Evolutionary conservation across 64 coral and sea anemone species (phyloP).

Genomic region (Orbicella faveolata): DNA sequence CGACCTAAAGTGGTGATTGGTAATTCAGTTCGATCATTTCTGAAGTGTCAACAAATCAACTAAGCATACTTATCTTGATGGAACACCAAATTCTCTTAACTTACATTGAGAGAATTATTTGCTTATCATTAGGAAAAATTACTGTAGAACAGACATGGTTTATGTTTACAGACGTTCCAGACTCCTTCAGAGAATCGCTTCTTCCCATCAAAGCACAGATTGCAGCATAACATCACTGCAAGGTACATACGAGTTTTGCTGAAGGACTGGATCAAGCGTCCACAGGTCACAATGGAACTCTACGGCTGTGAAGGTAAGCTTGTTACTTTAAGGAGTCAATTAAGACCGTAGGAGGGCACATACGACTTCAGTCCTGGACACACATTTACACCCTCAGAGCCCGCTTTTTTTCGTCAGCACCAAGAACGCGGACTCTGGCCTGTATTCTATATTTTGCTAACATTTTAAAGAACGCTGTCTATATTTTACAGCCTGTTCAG

Average conservation of each 20-base stretch:
- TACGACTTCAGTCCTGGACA: background rate
- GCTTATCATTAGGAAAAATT: too few relatives aligned
- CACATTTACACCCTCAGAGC: too few relatives aligned
- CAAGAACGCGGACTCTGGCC: too few relatives aligned
- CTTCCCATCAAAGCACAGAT: background rate
- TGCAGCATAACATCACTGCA: conserved; percentile 21
- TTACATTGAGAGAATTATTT: too few relatives aligned
- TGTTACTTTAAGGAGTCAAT: background rate
- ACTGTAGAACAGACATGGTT: background rate
- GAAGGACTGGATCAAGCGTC: background rate
- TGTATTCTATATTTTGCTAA: too few relatives aligned
- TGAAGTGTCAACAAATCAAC: too few relatives aligned
- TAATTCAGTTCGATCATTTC: too few relatives aligned
- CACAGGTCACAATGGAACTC: conserved; percentile 28
- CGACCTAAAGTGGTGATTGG: too few relatives aligned
- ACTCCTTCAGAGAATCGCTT: background rate
- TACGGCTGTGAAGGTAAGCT: conserved; percentile 45
- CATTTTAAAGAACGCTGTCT: background rate
- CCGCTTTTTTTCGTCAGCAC: too few relatives aligned
- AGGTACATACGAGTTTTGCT: conserved; percentile 36
- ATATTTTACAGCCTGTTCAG: background rate
- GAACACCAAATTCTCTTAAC: too few relatives aligned
- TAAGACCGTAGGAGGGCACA: background rate
- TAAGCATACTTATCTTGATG: too few relatives aligned
- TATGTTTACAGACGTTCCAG: background rate